These are phyloP conservation scores for Thera britannica DNA, from an alignment of 2,888 invertebrate genomes.

Conservation along the genomic window DNA sequence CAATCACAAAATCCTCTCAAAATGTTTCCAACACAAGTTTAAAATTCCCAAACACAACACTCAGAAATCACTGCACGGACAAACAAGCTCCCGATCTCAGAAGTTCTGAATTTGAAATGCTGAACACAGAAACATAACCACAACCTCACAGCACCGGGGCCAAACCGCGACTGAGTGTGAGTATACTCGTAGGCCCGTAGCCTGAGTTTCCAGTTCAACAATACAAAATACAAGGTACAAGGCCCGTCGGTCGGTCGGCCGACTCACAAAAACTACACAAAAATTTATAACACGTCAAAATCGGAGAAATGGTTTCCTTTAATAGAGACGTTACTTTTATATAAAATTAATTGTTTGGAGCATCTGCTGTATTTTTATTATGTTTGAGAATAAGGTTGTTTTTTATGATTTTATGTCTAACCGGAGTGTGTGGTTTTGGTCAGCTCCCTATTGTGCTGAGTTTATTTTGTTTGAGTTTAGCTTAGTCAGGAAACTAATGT, in stretches of 20 bases:
- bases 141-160: constrained; percentile 29
- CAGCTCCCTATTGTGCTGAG: constrained; percentile 28
- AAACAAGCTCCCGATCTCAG: constrained; percentile 30
- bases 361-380: constrained; percentile 80
- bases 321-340: constrained; percentile 78
- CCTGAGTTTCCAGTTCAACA: constrained; percentile 18
- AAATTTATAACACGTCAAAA: constrained; percentile 83
- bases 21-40: constrained; percentile 24
- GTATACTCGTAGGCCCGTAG: neutral
- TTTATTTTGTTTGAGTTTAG: constrained; percentile 23
- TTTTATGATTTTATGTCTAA: constrained; percentile 42
- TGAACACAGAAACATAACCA: constrained; percentile 21
- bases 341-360: constrained; percentile 80
- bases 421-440: constrained; percentile 42
- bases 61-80: constrained; percentile 22
- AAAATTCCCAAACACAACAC: constrained; percentile 24
- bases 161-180: constrained; percentile 27
- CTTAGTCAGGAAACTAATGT: constrained; percentile 16
- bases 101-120: constrained; percentile 22
- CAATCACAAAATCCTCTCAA: constrained; percentile 27
- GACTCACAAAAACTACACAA: constrained; percentile 65
- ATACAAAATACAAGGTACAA: constrained; percentile 42
- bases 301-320: constrained; percentile 80
- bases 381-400: constrained; percentile 45
- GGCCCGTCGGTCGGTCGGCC: constrained; percentile 31